A percentile compares a stretch with the other conserved stretches of the same genome.
phyloP scores from a whole-genome alignment of 2,888 invertebrate genomes.

The Cosmia pyralina region DNA sequence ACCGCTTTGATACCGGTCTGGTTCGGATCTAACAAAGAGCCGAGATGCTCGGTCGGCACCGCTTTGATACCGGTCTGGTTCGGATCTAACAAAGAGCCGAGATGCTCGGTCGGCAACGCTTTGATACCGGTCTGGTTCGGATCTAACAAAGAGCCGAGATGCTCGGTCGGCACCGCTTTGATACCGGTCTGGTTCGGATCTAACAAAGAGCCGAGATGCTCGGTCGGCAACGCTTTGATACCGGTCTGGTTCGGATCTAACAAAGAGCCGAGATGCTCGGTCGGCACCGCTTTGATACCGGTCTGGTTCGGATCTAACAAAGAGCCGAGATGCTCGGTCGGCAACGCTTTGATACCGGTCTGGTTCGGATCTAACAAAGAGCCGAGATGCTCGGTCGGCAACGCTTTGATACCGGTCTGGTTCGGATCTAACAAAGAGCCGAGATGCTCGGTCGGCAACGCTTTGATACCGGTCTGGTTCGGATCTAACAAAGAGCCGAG shows the following conservation, averaged over 20 bases:
- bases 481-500: too few species aligned
- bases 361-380: too few species aligned
- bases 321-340: constrained; percentile 6
- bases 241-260: too few species aligned
- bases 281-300: background rate
- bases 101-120: constrained; percentile 1
- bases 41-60: constrained; percentile 8
- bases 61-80: too few species aligned
- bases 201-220: constrained; percentile 1
- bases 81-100: too few species aligned
- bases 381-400: constrained; percentile 5
- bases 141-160: constrained; percentile 5
- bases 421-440: too few species aligned
- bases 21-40: too few species aligned
- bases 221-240: background rate
- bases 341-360: background rate
- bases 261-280: constrained; percentile 1
- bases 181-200: too few species aligned
- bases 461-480: too few species aligned
- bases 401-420: background rate
- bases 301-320: too few species aligned
- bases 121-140: too few species aligned
- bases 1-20: background rate
- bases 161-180: constrained; percentile 1
- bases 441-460: constrained; percentile 8